Conservation (phyloP, 2,888 invertebrate genomes). For the Fragum sueziense region DNA sequence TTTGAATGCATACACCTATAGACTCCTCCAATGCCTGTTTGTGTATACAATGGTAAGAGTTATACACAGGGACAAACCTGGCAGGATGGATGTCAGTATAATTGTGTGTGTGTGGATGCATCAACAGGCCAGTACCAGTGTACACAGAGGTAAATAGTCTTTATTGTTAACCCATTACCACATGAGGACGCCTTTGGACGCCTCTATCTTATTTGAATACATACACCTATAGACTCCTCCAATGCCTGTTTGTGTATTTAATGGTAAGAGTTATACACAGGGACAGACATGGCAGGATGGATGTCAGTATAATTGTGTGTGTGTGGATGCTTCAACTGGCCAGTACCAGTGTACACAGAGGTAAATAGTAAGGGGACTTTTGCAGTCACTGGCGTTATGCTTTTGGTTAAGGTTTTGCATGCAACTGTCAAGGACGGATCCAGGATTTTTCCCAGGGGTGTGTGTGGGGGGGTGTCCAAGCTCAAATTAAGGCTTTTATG, state of each 20-base stretch:
- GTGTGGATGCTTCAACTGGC: constrained; percentile 65
- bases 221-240: too few relatives aligned
- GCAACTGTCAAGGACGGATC: too few relatives aligned
- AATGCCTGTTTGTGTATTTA: constrained; percentile 54
- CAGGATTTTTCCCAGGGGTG: too few relatives aligned
- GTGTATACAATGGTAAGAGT: constrained; percentile 61
- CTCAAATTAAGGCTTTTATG: too few relatives aligned
- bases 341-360: constrained; percentile 70
- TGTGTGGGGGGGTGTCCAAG: too few relatives aligned
- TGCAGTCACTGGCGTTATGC: too few relatives aligned
- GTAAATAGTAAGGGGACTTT: too few relatives aligned
- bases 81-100: constrained; percentile 64
- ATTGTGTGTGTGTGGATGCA: constrained; percentile 61
- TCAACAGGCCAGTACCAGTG: constrained; percentile 63
- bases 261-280: constrained; percentile 65
- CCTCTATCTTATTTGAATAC: too few relatives aligned
- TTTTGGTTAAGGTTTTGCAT: too few relatives aligned
- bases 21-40: constrained; percentile 32
- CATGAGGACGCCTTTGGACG: too few relatives aligned
- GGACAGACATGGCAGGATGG: constrained; percentile 69
- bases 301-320: constrained; percentile 69
- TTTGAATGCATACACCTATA: too few relatives aligned
- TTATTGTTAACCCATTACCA: too few relatives aligned
- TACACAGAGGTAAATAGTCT: constrained; percentile 55
- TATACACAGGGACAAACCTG: constrained; percentile 65